Evolutionary conservation across 2,888 invertebrate genomes (phyloP), one percentile per base, ranked within the genome.

Genomic region (Netelia virgata): DNA sequence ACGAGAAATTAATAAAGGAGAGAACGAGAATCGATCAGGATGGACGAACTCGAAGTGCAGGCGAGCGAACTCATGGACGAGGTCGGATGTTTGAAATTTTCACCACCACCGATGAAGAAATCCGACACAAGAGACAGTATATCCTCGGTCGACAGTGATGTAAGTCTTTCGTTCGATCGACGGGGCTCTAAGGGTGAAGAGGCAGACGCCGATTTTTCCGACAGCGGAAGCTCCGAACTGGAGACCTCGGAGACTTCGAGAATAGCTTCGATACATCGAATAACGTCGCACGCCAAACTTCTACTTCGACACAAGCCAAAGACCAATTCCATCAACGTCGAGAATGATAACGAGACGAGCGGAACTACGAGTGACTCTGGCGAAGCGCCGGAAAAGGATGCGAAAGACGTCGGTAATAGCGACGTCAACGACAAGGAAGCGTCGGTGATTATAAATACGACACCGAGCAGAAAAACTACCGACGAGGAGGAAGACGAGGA

Each of bases 201-300:
- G 91, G 95, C 94, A 1, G 96, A 96, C 92, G 93, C 96, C 28
- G 87, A 87, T 81, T 68, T 87, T 1, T 96, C 96, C 63, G 96
- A 96, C 93, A 95, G 95, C 88, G 96, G 96, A 92, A 96, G 96
- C 91, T 96, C 96, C 77, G 96, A 96, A 84, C 96, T 96, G 91
- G 96, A 96, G 53, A 92, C 95, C 0, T 78, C 74, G 1, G 82
- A 82, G 3, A 73, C 20, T 2, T 18, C 83, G 2, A 74, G 80
- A 10, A 70, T 76, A 18, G 74, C 50, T n/a, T 78, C 82, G 57
- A 74, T 82, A 20, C 74, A 82, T 64, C 74, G 74, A 9, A 69
- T 77, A 20, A 64, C 55, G 8, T 70, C 78, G 18, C 82, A 78
- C 10, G 53, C 64, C 14, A 84, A 84, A 50, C 28, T 75, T 11